Evolutionary conservation across 2,797 vertebrate species (phyloP), one percentile per base, ranked within the genome.

Genomic region (Ambastaia sidthimunki): DNA sequence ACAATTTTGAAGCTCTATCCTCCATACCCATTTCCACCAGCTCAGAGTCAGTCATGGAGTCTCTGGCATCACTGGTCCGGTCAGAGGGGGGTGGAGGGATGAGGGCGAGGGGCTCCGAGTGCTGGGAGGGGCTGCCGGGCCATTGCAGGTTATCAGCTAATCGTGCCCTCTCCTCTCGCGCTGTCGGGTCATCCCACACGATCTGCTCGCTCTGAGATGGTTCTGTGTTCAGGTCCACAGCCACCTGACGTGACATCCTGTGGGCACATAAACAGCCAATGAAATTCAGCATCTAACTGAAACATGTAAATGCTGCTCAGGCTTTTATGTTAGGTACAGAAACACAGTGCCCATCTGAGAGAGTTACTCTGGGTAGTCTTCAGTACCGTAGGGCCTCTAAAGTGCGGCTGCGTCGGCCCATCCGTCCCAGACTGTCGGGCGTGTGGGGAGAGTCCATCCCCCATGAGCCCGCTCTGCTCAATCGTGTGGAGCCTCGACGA

Each of bases 141-240:
- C 98, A 99, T 89, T 98, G 97, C 9, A 97, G 68, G 79, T 97
- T 98, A 89, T 96, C 98, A 54, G 96, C 97, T 41, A 99, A 94
- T 86, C 94, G 96, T n/a, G 98, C 98, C 84, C 98, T 91, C 91
- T 99, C 98, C 79, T 99, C 96, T 60, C 98, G 93, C 0, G 98
- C 98, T 0, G 98, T 99, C 0, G 98, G 98, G 85, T 99, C 98
- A 0, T 99, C 98, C 98, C 98, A 99, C 41, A 98, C 95, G 15
- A 99, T 99, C 93, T 98, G 98, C 59, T 99, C 98, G 7, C 94
- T 98, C 88, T 99, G 98, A 23, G 98, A 99, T 0, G 96, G 96
- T 88, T 99, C 98, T 0, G 97, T 97, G 91, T 99, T 97, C 3
- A 92, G 1, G 76, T 99, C 98, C 84, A 92, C 54, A 0, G 86